A percentile compares a stretch with the other conserved stretches of the same genome.
Evolutionary conservation across 2,888 invertebrate genomes (phyloP).

Genomic region (Noctuana brunneofusca): DNA sequence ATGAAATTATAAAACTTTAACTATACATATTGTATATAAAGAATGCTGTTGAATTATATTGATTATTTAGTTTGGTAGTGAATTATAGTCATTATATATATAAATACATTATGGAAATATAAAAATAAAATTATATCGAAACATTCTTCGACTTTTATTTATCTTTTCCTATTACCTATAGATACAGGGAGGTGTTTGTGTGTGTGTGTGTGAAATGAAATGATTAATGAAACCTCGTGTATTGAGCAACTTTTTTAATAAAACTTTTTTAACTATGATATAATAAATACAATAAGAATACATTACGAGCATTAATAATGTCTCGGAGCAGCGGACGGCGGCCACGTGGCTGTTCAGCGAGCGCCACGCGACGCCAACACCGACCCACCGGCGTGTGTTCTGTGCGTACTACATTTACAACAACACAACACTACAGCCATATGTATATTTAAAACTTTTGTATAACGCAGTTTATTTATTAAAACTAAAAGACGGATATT

Average conservation of each 20-base stretch:
- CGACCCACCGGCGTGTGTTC: no score
- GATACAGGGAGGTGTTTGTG: no score
- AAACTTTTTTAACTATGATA: slow-evolving; percentile 76
- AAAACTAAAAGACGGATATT: neutral
- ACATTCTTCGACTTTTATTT: slow-evolving; percentile 44
- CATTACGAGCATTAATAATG: slow-evolving; percentile 72
- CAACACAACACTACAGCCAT: no score
- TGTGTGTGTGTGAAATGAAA: neutral
- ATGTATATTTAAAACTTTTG: no score
- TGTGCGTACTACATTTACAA: no score
- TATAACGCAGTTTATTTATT: neutral
- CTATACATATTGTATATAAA: slow-evolving; percentile 81
- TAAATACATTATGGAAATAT: slow-evolving; percentile 76
- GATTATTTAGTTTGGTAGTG: slow-evolving; percentile 81
- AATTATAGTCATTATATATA: slow-evolving; percentile 81
- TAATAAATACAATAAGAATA: slow-evolving; percentile 76
- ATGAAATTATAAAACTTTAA: slow-evolving; percentile 59
- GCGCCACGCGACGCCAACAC: no score
- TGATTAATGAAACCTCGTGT: slow-evolving; percentile 43
- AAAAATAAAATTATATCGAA: slow-evolving; percentile 81
- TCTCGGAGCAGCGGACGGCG: slow-evolving; percentile 48
- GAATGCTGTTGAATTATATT: slow-evolving; percentile 80
- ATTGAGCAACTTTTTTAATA: slow-evolving; percentile 81
- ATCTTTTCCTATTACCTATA: slow-evolving; percentile 3
- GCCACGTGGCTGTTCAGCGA: neutral